Evolutionary conservation across 2,113 vertebrate species (phyloP), one percentile per base, ranked within the genome.

Genomic region (Pycnonotus jocosus): DNA sequence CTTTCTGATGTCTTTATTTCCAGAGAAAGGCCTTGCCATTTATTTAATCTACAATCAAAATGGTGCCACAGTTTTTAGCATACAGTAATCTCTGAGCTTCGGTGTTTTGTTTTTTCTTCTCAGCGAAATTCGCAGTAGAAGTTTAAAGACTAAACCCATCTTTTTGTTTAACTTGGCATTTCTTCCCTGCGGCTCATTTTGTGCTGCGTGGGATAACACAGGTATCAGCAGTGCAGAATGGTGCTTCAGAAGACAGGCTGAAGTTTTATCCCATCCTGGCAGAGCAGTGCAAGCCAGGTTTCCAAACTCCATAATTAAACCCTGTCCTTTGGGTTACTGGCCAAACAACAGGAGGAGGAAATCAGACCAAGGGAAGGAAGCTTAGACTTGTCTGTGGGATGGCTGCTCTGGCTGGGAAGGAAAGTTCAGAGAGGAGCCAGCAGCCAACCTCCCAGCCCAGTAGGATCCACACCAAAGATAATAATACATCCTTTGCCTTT

Each of bases 401-500:
- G 78, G 81, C 84, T 95, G 84, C 90, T 90, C 90, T 96, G 96
- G 88, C 94, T 88, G 94, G 92, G 93, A 94, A 95, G 90, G 79
- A 74, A 94, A 93, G 82, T 90, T 93, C 82, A 96, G 94, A 92
- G 82, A 81, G 71, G 77, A 96, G 95, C 95, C 95, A 96, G 92
- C 92, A 93, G 90, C 92, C 94, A 94, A 19, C 81, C 56, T 96
- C 92, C 88, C 94, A 95, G 90, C 94, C 92, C 93, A 91, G 82
- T 96, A 94, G 94, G 94, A 96, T 93, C 90, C 90, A 92, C 94
- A 96, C 95, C 94, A 97, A 96, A 96, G 92, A 96, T 95, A 97
- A 95, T 92, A 96, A 95, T 92, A 92, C 68, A 94, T 95, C 93
- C 85, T 92, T 88, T 92, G 88, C 85, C 94, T 96, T 95, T 96